These are phyloP conservation scores for Unio pictorum DNA, from an alignment of 2,888 invertebrate species.

Conservation along the genomic window DNA sequence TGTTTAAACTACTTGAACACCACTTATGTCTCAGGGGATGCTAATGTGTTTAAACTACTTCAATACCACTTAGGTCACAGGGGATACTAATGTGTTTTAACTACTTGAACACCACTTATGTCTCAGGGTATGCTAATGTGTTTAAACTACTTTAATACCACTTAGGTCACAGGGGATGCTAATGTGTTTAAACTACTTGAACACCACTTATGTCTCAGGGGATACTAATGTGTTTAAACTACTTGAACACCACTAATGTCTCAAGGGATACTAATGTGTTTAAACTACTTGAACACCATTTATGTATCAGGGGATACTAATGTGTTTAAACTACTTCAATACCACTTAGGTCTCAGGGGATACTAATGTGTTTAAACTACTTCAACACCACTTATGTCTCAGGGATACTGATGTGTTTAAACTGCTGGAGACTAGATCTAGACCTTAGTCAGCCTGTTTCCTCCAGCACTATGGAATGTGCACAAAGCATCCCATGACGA, in stretches of 20 bases:
- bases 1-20: too few relatives aligned
- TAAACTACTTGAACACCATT: conserved; percentile 3
- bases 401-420: too few relatives aligned
- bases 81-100: not conserved
- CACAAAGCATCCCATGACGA: not conserved
- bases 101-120: conserved; percentile 4
- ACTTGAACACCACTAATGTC: conserved; percentile 3
- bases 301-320: not conserved
- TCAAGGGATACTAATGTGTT: not conserved
- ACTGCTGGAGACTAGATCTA: too few relatives aligned
- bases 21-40: too few relatives aligned
- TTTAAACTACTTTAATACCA: conserved; percentile 5
- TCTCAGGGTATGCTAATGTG: not conserved
- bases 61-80: not conserved
- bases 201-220: not conserved
- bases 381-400: conserved; percentile 2
- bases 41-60: not conserved
- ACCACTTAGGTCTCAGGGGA: not conserved
- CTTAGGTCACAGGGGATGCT: not conserved
- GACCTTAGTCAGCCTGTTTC: not conserved
- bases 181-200: conserved; percentile 1
- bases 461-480: conserved; percentile 2
- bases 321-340: conserved; percentile 3
- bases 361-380: not conserved
- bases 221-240: not conserved